A percentile compares a stretch with the other conserved stretches of the same genome.
Evolutionary conservation across 1,140 invertebrate genomes (phyloP).

Genomic region (Drosophila tani): DNA sequence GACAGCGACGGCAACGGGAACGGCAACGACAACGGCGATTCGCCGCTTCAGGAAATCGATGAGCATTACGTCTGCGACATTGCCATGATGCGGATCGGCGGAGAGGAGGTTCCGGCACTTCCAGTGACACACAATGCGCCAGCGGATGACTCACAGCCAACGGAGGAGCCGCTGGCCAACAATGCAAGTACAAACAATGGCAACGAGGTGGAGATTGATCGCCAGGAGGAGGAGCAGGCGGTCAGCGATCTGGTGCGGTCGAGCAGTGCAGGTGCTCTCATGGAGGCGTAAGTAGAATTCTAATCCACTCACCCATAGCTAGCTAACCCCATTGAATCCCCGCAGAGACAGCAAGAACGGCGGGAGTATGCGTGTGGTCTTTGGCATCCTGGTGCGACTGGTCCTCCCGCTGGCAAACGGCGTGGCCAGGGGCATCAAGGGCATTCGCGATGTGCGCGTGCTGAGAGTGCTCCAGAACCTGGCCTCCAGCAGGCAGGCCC

Average conservation of each 20-base stretch:
- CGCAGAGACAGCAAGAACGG: slow-evolving; percentile 57
- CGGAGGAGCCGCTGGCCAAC: slow-evolving; percentile 1
- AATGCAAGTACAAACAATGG: slow-evolving; percentile 21
- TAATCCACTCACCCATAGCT: rapidly evolving
- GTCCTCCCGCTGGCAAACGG: slow-evolving; percentile 78
- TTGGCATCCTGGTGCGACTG: slow-evolving; percentile 77
- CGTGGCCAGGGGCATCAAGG: slow-evolving; percentile 74
- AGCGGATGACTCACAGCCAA: slow-evolving; percentile 19
- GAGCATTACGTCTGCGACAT: slow-evolving; percentile 77
- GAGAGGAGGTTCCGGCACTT: slow-evolving; percentile 46
- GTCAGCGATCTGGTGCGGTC: slow-evolving; percentile 73
- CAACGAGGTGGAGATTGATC: slow-evolving; percentile 71
- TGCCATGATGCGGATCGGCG: slow-evolving; percentile 72
- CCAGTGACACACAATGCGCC: slow-evolving; percentile 13
- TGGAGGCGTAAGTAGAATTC: slow-evolving; percentile 59
- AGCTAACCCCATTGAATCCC: background rate
- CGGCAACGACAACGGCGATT: background rate
- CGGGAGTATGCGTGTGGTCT: slow-evolving; percentile 77
- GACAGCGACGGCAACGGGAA: background rate
- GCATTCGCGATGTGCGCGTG: slow-evolving; percentile 77
- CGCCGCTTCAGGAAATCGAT: slow-evolving; percentile 58
- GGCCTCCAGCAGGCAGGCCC: slow-evolving; percentile 79
- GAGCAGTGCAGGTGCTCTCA: slow-evolving; percentile 45
- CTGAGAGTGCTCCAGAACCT: slow-evolving; percentile 67
- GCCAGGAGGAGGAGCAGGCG: slow-evolving; percentile 73